These are phyloP conservation scores for Ferdinandea cuprea DNA, from an alignment of 2,888 invertebrate species.

Conservation along the genomic window DNA sequence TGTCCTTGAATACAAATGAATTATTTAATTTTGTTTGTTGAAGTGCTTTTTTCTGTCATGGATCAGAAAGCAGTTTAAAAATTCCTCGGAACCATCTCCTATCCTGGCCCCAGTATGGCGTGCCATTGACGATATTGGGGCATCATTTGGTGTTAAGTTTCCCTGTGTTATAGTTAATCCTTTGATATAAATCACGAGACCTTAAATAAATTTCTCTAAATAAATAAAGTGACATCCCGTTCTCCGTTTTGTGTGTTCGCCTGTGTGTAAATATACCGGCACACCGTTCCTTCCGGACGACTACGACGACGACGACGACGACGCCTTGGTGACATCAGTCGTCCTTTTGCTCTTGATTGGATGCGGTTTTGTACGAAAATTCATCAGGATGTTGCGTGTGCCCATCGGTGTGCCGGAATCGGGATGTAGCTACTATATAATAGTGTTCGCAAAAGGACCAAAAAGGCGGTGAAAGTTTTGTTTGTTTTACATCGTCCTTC, in stretches of 20 bases:
- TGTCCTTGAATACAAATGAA: slow-evolving; percentile 63
- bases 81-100: not conserved
- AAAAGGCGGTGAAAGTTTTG: slow-evolving; percentile 33
- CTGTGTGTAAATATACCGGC: slow-evolving; percentile 37
- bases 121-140: slow-evolving; percentile 20
- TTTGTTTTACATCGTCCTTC: slow-evolving; percentile 38
- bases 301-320: not conserved
- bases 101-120: not conserved
- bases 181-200: slow-evolving; percentile 67
- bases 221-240: slow-evolving; percentile 55
- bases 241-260: slow-evolving; percentile 11
- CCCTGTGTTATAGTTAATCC: slow-evolving; percentile 63
- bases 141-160: slow-evolving; percentile 63
- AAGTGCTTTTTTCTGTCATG: slow-evolving; percentile 43
- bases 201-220: slow-evolving; percentile 67
- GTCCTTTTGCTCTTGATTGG: slow-evolving; percentile 58
- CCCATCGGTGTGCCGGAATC: slow-evolving; percentile 3
- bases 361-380: slow-evolving; percentile 64
- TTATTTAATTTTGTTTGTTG: slow-evolving; percentile 63
- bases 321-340: slow-evolving; percentile 20
- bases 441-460: slow-evolving; percentile 39
- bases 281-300: slow-evolving; percentile 13
- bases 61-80: slow-evolving; percentile 41
- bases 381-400: slow-evolving; percentile 60
- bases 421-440: not conserved